A percentile compares a stretch with the other conserved stretches of the same genome.
Evolutionary conservation across 2,113 vertebrate genomes (phyloP).

Genomic region (Triplophysa siluroides): DNA sequence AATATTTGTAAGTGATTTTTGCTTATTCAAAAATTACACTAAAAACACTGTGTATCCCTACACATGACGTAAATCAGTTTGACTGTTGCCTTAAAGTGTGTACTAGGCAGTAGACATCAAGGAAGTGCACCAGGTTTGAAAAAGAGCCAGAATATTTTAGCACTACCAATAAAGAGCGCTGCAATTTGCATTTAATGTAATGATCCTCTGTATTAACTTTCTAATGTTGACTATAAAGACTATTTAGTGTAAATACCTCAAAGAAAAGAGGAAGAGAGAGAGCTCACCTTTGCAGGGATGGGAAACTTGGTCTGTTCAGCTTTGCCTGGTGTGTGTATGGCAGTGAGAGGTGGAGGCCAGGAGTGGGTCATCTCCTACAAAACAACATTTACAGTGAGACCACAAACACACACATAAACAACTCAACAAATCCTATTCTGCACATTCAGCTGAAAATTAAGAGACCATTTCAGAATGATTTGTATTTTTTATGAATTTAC

Average conservation of each 20-base stretch:
- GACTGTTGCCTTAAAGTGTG: neutral
- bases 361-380: constrained; percentile 93
- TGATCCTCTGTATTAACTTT: neutral
- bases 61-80: too few relatives aligned
- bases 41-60: too few relatives aligned
- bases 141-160: neutral
- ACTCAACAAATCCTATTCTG: neutral
- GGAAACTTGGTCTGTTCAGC: constrained; percentile 83
- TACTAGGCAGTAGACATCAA: neutral
- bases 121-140: neutral
- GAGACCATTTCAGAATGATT: too few relatives aligned
- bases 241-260: neutral
- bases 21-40: too few relatives aligned
- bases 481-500: too few relatives aligned
- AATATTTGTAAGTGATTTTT: too few relatives aligned
- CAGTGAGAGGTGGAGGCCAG: constrained; percentile 91
- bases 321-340: constrained; percentile 83
- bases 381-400: constrained; percentile 16
- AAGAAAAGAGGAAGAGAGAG: neutral
- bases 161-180: neutral
- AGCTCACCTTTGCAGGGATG: constrained; percentile 83
- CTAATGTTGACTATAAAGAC: neutral
- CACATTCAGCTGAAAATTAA: neutral
- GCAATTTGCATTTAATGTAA: constrained; percentile 7
- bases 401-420: neutral